Evolutionary conservation across 2,113 vertebrate species (phyloP).

Genomic region (Callospermophilus lateralis): DNA sequence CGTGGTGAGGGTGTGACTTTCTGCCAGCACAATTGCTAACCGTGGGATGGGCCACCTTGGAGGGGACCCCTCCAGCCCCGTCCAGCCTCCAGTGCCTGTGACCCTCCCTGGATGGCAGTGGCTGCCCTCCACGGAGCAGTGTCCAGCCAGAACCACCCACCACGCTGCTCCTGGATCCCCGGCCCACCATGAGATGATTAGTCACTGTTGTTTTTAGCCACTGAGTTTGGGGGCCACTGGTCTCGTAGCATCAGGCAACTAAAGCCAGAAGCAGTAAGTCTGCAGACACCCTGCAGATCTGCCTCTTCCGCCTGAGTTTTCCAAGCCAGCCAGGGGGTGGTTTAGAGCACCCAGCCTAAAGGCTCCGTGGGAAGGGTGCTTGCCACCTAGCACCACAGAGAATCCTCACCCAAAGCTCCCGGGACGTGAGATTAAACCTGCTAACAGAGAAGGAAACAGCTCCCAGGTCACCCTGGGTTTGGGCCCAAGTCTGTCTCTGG

Average conservation of each 20-base stretch:
- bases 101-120: background rate
- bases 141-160: background rate
- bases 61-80: background rate
- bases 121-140: background rate
- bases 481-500: background rate
- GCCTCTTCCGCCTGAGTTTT: background rate
- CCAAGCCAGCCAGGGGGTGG: rapidly evolving
- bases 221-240: background rate
- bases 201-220: background rate
- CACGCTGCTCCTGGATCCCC: too few relatives aligned
- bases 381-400: rapidly evolving
- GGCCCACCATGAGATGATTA: rapidly evolving
- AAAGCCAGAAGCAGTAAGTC: too few relatives aligned
- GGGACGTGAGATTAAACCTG: too few relatives aligned
- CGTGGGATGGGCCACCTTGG: too few relatives aligned
- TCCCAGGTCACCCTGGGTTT: rapidly evolving
- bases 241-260: background rate
- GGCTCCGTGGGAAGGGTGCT: rapidly evolving
- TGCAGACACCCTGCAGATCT: background rate
- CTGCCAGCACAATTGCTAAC: background rate
- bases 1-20: rapidly evolving
- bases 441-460: too few relatives aligned
- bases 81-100: background rate
- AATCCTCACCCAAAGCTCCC: background rate
- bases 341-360: background rate